These are phyloP conservation scores for Scaptomyza pallida DNA, from an alignment of 1,140 invertebrate genomes.

Conservation along the genomic window DNA sequence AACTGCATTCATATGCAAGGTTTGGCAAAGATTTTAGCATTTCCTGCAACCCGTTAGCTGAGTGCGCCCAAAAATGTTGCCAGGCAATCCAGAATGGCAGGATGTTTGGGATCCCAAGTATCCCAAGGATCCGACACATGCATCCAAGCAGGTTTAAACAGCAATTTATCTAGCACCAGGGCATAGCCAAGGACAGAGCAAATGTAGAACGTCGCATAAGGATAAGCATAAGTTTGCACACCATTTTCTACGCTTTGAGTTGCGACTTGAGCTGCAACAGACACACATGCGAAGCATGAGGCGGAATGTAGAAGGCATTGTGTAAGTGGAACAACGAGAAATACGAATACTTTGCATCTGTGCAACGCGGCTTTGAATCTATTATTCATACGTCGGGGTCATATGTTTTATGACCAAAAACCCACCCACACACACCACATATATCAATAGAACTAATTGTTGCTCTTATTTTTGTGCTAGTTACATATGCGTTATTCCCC, in stretches of 20 bases:
- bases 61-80: conserved; percentile 60
- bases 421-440: conserved; percentile 19
- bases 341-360: conserved; percentile 51
- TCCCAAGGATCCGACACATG: conserved; percentile 61
- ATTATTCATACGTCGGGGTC: conserved; percentile 67
- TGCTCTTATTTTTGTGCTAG: conserved; percentile 40
- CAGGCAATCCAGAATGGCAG: conserved; percentile 49
- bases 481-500: conserved; percentile 4
- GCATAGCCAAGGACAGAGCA: conserved; percentile 28
- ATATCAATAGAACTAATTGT: conserved; percentile 75
- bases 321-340: conserved; percentile 30
- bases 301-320: neutral
- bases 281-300: neutral
- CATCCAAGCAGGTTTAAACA: conserved; percentile 79
- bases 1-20: conserved; percentile 66
- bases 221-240: conserved; percentile 77
- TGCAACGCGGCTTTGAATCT: conserved; percentile 62
- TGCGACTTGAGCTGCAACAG: conserved; percentile 36
- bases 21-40: conserved; percentile 47
- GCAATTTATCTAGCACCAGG: conserved; percentile 78
- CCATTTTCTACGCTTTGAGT: conserved; percentile 66
- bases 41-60: conserved; percentile 41
- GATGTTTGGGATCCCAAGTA: conserved; percentile 14
- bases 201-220: conserved; percentile 54
- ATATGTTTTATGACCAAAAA: conserved; percentile 63